Percentiles rank a stretch among this genome's conserved stretches.
These are phyloP conservation scores for Monarcha castaneiventris DNA, from an alignment of 2,113 vertebrate species.

Conservation along the genomic window DNA sequence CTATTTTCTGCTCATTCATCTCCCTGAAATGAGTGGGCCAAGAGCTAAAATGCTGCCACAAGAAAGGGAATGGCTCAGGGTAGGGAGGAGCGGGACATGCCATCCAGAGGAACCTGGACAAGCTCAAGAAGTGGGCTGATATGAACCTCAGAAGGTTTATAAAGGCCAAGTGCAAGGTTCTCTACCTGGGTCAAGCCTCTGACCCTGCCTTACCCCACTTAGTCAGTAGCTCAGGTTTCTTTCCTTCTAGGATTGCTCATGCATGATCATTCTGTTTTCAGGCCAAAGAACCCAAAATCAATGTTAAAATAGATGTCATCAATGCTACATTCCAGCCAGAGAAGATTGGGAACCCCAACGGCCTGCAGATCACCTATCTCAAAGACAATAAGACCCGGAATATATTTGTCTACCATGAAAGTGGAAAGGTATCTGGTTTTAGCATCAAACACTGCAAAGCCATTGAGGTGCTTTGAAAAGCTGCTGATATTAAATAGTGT, in stretches of 20 bases:
- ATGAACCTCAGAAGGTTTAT: background rate
- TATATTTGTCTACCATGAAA: slow-evolving; percentile 88
- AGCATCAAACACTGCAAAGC: background rate
- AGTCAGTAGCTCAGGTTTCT: background rate
- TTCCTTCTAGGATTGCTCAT: background rate
- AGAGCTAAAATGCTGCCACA: background rate
- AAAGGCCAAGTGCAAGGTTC: background rate
- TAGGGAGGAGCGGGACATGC: background rate
- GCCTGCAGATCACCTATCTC: slow-evolving; percentile 89
- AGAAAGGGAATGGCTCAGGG: background rate
- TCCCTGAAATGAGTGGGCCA: background rate
- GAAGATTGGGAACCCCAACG: slow-evolving; percentile 85
- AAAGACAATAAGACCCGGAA: slow-evolving; percentile 91
- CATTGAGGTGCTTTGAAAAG: background rate
- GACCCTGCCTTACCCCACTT: background rate
- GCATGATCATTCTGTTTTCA: slow-evolving; percentile 36
- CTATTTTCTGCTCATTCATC: background rate
- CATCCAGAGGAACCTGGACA: background rate
- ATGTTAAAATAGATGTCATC: slow-evolving; percentile 85
- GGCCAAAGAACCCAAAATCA: slow-evolving; percentile 89
- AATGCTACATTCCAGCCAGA: slow-evolving; percentile 89
- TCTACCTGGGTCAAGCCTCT: background rate
- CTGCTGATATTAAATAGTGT: background rate
- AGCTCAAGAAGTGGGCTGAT: background rate
- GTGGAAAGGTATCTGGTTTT: slow-evolving; percentile 76